Evolutionary conservation across 1,140 invertebrate species (phyloP).

Genomic region (Caerostris extrusa): DNA sequence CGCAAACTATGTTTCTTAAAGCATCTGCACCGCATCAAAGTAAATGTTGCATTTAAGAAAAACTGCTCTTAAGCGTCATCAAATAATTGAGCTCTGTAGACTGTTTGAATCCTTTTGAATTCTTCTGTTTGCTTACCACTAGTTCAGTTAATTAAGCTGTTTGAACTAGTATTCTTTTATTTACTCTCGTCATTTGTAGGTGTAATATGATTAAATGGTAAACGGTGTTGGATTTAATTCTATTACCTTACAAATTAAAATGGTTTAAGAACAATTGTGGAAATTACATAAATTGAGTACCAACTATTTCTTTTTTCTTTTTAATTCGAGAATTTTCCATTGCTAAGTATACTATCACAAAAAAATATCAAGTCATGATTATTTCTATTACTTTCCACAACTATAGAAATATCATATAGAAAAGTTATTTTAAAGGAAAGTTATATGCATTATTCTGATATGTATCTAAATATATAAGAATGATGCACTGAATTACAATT

Average conservation of each 20-base stretch:
- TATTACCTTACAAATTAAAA: not conserved
- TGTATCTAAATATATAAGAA: too few species aligned
- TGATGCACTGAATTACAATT: too few species aligned
- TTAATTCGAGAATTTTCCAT: too few species aligned
- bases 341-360: too few species aligned
- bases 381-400: too few species aligned
- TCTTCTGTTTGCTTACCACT: not conserved
- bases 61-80: not conserved
- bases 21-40: not conserved
- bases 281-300: not conserved
- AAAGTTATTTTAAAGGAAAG: too few species aligned
- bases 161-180: not conserved
- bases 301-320: not conserved
- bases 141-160: not conserved
- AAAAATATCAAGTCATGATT: too few species aligned
- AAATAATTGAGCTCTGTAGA: not conserved
- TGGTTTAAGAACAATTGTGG: not conserved
- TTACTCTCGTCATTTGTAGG: not conserved
- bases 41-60: not conserved
- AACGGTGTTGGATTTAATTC: not conserved
- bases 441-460: too few species aligned
- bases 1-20: slow-evolving; percentile 4
- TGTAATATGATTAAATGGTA: not conserved
- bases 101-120: not conserved
- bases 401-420: too few species aligned